Base-by-base conservation (phyloP, 2,797 vertebrate genomes). In the Cephalopachus bancanus region DNA sequence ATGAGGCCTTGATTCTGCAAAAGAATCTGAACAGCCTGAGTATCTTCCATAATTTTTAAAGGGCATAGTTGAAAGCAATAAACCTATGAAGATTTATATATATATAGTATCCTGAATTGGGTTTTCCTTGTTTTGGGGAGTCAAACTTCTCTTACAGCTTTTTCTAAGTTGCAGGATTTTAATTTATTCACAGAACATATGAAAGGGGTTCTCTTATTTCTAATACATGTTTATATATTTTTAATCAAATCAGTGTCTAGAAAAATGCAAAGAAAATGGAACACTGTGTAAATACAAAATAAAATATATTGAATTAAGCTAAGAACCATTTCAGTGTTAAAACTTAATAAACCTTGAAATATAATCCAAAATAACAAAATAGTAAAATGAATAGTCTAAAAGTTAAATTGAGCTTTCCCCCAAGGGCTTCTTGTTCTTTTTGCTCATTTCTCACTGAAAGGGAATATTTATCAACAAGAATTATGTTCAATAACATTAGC, bases 391-490 rank as follows among this genome's bases (percentile, higher is more conserved):
- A 33, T 86, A 91, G 62, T 37, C 4, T 86, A 33, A 69, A 64
- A 75, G 20, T 51, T 64, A 64, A 65, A 64, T 3, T 57, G 24
- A 59, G n/a, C 1, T 86, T 81, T 89, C 24, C 72, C 44, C 3
- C 19, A 62, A 33, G 1, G 57, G 1, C 80, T 87, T 83, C 51
- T 72, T 79, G 80, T 75, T 71, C 2, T 84, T 92, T 88, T 93
- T 33, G 59, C 15, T 90, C 26, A 80, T 57, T 80, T n/a, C 3
- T 62, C 92, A 10, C 79, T 83, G 59, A 85, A 87, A 93, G 71
- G 7, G 15, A 64, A 81, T 28, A 26, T 67, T 94, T 71, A 80
- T n/a, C 37, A 80, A 79, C 22, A 94, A 59, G 30, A 95, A 85
- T 87, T 44, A 10, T 37, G 33, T 62, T 84, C 26, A 75, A 74